A percentile compares a stretch with the other conserved stretches of the same genome.
phyloP scores from a whole-genome alignment of 2,888 invertebrate genomes.

The Microctonus hyperodae region DNA sequence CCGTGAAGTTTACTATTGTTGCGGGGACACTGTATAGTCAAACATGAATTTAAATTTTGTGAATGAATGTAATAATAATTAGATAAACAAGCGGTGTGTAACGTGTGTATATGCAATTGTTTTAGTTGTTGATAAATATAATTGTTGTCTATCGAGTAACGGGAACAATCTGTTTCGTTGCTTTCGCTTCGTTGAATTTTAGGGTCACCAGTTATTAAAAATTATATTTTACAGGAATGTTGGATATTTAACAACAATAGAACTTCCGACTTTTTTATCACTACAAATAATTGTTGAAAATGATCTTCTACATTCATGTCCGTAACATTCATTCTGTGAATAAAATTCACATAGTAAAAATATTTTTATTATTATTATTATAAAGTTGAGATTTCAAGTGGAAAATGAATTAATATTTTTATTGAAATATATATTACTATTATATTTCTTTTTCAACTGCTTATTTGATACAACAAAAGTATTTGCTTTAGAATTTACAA shows the following conservation, averaged over 20 bases:
- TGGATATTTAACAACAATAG: constrained; percentile 6
- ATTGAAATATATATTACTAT: no score
- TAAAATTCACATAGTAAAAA: background rate
- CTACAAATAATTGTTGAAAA: background rate
- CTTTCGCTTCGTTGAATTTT: constrained; percentile 7
- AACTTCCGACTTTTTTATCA: constrained; percentile 3
- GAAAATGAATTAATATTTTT: no score
- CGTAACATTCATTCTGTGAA: background rate
- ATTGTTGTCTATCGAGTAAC: background rate
- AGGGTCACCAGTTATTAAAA: constrained; percentile 3
- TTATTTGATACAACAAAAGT: background rate
- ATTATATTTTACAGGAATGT: background rate
- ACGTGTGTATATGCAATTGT: background rate
- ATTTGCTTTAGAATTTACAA: background rate
- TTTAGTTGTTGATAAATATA: background rate
- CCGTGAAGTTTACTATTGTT: no score
- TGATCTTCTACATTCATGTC: background rate
- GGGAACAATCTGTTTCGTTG: background rate
- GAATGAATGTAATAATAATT: no score
- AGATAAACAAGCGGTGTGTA: background rate
- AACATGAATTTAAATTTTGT: no score
- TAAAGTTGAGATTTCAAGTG: no score
- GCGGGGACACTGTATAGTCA: no score
- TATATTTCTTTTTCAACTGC: no score
- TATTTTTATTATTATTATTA: no score